Evolutionary conservation across 2,113 vertebrate species (phyloP).

Genomic region (Clupea harengus): DNA sequence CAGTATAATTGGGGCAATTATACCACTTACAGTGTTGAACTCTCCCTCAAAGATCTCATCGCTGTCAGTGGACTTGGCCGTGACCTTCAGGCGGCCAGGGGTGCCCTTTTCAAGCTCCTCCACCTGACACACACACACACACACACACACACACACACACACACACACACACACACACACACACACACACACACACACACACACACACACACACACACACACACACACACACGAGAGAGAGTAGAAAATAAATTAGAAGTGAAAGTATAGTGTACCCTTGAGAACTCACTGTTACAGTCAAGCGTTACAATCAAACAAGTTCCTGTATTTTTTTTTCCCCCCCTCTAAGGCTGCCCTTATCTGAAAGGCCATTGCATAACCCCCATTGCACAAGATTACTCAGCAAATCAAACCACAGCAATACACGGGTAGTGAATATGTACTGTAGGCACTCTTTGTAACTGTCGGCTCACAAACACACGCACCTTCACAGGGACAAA

Average conservation of each 20-base stretch:
- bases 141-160: slow-evolving; percentile 45
- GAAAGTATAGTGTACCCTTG: too few species aligned
- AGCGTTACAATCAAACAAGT: too few species aligned
- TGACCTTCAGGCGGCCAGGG: slow-evolving; percentile 87
- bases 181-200: slow-evolving; percentile 46
- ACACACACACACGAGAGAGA: too few species aligned
- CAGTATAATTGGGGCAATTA: background rate
- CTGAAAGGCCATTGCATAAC: background rate
- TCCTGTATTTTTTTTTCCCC: background rate
- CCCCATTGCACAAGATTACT: background rate
- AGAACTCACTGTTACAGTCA: too few species aligned
- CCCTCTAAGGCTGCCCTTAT: background rate
- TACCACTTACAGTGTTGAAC: slow-evolving; percentile 86
- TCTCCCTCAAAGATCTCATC: slow-evolving; percentile 76
- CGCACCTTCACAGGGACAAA: slow-evolving; percentile 82
- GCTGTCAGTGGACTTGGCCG: slow-evolving; percentile 82
- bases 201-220: too few species aligned
- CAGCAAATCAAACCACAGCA: background rate
- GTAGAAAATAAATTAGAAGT: too few species aligned
- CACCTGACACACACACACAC: slow-evolving; percentile 62
- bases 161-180: background rate
- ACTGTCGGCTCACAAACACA: slow-evolving; percentile 21
- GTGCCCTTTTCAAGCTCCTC: slow-evolving; percentile 85
- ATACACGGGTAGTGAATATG: background rate
- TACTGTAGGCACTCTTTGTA: background rate